These are phyloP conservation scores for Cerceris rybyensis DNA, from an alignment of 2,888 invertebrate species.

Conservation along the genomic window DNA sequence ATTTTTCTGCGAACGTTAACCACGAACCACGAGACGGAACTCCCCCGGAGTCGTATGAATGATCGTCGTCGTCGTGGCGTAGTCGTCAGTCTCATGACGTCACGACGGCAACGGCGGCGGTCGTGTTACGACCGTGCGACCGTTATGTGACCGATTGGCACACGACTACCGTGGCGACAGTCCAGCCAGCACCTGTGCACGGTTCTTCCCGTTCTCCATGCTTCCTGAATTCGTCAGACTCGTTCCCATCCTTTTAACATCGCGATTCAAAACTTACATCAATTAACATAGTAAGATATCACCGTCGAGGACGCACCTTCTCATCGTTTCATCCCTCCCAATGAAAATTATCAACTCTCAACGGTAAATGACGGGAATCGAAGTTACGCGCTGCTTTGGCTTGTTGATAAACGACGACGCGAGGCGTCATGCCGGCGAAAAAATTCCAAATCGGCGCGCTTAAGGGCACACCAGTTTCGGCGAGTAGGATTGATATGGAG, in stretches of 20 bases:
- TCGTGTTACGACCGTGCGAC: constrained; percentile 78
- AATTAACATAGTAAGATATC: no score
- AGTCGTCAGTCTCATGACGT: constrained; percentile 65
- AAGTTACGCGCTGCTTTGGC: background rate
- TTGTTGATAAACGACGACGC: constrained; percentile 16
- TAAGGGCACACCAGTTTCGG: constrained; percentile 62
- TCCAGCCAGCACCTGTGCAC: constrained; percentile 63
- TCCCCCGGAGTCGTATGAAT: constrained; percentile 60
- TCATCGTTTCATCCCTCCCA: no score
- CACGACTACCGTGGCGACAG: constrained; percentile 62
- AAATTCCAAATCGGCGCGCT: constrained; percentile 60
- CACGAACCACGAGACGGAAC: constrained; percentile 35
- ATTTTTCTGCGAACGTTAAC: background rate
- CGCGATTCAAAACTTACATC: background rate
- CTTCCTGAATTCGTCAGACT: constrained; percentile 32
- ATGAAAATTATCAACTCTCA: no score
- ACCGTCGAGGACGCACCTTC: no score
- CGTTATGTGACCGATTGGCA: constrained; percentile 81
- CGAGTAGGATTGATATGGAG: constrained; percentile 72
- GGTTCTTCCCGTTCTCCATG: constrained; percentile 45
- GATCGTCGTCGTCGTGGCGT: constrained; percentile 59
- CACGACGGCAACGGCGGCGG: constrained; percentile 64
- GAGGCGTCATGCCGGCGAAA: constrained; percentile 36
- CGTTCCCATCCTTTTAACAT: constrained; percentile 5
- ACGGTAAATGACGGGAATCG: no score